Evolutionary conservation across 2,113 vertebrate species (phyloP), one percentile per base, ranked within the genome.

Genomic region (Marcusenius ussheri): DNA sequence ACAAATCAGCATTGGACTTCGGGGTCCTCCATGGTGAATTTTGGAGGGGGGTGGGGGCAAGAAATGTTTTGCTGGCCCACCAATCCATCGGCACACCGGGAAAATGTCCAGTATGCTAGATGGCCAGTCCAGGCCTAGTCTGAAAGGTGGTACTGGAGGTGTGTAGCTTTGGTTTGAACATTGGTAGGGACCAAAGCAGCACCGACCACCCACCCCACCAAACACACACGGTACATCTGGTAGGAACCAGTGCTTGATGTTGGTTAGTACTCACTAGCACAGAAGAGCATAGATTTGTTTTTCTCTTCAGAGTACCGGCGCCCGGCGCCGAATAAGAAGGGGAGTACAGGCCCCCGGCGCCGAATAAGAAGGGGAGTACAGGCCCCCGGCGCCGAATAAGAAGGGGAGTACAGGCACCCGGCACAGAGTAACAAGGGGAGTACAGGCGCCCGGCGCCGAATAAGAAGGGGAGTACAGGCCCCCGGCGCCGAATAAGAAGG

Each of bases 391-490:
- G 0, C 58, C 1, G 58, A 62, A 3, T 62, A 62, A 62, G 2
- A 27, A 62, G 24, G 58, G 24, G 24, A 27, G 62, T 11, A 66
- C 9, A 1, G 24, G 58, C 58, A 1, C n/a, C 9, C 4, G 9
- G 1, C 0, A 0, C 58, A 0, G 58, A 66, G 3, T 66, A 66
- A 66, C 2, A 11, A 66, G n/a, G 58, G 58, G n/a, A 27, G n/a
- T 27, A 66, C 3, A 0, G 9, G 8, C 9, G 1, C 24, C 7
- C 2, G 7, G 1, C 0, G 0, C 56, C 0, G 56, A 58, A 1
- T 58, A 58, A 58, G 6, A n/a, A 58, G 21, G 56, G 21, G 21
- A 58, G 56, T n/a, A n/a, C 7, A 1, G 56, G 17, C 51, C 0
- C 51, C 4, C 0, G 1, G 0, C 0, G 0, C 50, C 0, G 13